Conservation (phyloP, 2,113 vertebrate species). For the Bujurquina vittata region DNA sequence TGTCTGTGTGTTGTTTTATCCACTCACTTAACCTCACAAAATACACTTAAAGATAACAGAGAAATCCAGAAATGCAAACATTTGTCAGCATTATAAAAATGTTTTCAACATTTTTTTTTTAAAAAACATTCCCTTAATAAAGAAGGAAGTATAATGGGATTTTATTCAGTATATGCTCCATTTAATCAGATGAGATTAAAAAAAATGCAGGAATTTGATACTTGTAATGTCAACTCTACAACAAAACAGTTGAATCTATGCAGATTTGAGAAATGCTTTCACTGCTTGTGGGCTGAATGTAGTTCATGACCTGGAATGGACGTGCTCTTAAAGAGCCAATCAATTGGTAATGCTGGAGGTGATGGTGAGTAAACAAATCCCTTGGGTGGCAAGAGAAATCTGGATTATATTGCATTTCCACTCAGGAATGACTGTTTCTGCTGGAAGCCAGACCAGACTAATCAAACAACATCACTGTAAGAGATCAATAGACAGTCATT, state of each 20-base stretch:
- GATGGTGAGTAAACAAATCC: constrained; percentile 70
- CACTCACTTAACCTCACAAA: background rate
- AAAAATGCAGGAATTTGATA: constrained; percentile 35
- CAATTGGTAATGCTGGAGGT: constrained; percentile 69
- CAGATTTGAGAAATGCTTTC: constrained; percentile 60
- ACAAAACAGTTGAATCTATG: constrained; percentile 36
- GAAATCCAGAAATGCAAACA: background rate
- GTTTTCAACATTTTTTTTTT: background rate
- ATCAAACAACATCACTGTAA: constrained; percentile 72
- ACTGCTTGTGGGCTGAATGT: constrained; percentile 63
- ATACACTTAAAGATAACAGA: background rate
- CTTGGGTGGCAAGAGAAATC: constrained; percentile 60
- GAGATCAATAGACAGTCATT: constrained; percentile 57
- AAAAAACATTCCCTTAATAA: background rate
- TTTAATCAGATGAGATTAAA: constrained; percentile 20
- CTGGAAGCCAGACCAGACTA: constrained; percentile 59
- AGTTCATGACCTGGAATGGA: constrained; percentile 70
- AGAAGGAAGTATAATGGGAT: background rate
- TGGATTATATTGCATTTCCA: constrained; percentile 68
- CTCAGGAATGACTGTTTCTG: constrained; percentile 55
- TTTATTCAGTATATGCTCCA: background rate
- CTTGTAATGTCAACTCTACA: background rate
- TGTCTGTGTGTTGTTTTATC: background rate
- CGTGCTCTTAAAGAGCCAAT: constrained; percentile 74
- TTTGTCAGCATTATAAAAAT: background rate